phyloP scores from a whole-genome alignment of 2,797 vertebrate species.

The Ctenosaura bakeri region DNA sequence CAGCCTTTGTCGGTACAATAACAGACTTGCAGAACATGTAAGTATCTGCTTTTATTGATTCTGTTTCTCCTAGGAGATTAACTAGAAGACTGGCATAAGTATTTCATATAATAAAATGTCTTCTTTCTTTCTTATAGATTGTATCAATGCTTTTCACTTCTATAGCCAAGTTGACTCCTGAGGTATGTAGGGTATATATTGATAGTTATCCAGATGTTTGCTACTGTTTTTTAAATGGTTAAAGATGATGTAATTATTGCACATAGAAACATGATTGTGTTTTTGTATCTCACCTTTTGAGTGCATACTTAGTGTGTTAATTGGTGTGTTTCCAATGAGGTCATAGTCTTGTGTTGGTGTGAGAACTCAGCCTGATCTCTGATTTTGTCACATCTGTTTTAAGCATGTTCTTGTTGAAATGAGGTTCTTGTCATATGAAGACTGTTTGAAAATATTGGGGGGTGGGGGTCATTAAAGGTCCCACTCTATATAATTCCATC shows the following conservation, averaged over 20 bases:
- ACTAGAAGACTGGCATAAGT: background rate
- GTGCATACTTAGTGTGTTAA: background rate
- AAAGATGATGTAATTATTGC: conserved; percentile 32
- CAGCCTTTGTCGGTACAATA: conserved; percentile 98
- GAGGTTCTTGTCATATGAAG: background rate
- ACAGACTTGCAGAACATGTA: conserved; percentile 97
- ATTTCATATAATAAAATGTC: conserved; percentile 57
- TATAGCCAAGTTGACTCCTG: conserved; percentile 97
- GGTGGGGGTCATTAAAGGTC: background rate
- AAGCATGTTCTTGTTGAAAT: background rate
- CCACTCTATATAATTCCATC: background rate
- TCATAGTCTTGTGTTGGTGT: background rate
- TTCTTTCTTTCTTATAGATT: conserved; percentile 85
- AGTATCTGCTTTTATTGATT: conserved; percentile 60
- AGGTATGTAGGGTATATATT: conserved; percentile 82
- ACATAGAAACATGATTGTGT: conserved; percentile 11
- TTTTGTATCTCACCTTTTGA: background rate
- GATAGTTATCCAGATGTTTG: conserved; percentile 42
- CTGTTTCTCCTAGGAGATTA: background rate
- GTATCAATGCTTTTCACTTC: conserved; percentile 99
- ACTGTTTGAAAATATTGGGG: background rate
- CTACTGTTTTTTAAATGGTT: conserved; percentile 12
- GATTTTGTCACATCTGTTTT: background rate
- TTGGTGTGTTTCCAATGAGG: background rate
- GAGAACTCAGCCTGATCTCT: background rate